A percentile compares a stretch with the other conserved stretches of the same genome.
Evolutionary conservation across 2,113 vertebrate genomes (phyloP).

Genomic region (Mirza zaza): DNA sequence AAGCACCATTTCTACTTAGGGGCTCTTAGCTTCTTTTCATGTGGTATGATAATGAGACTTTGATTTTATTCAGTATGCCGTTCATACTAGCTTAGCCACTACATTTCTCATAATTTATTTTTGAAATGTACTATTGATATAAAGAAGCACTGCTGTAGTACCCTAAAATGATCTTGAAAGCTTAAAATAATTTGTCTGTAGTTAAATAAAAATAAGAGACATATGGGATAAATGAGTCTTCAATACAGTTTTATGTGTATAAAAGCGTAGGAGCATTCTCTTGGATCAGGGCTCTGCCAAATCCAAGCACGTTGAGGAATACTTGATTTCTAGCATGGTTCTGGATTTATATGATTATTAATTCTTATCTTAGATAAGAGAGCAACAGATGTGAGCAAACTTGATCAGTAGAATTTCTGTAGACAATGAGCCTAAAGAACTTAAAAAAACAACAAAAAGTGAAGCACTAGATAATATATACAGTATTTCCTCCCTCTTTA

Average conservation of each 20-base stretch:
- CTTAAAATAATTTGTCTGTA: slow-evolving; percentile 60
- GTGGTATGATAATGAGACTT: slow-evolving; percentile 71
- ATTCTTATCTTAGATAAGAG: slow-evolving; percentile 58
- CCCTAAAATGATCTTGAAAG: slow-evolving; percentile 68
- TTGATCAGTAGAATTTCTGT: slow-evolving; percentile 45
- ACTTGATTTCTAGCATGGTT: neutral
- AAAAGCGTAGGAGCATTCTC: slow-evolving; percentile 57
- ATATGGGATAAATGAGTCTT: slow-evolving; percentile 69
- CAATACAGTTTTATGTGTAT: slow-evolving; percentile 45
- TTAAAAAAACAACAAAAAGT: neutral
- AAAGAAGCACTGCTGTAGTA: slow-evolving; percentile 56
- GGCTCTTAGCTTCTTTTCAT: slow-evolving; percentile 64
- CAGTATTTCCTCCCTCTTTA: slow-evolving; percentile 26
- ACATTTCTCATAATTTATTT: slow-evolving; percentile 73
- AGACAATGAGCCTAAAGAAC: slow-evolving; percentile 10
- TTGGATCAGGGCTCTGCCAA: slow-evolving; percentile 60
- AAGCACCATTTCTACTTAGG: slow-evolving; percentile 61
- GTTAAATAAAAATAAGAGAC: slow-evolving; percentile 72
- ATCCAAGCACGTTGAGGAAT: slow-evolving; percentile 58
- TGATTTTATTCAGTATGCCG: slow-evolving; percentile 70
- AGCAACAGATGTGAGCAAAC: slow-evolving; percentile 65
- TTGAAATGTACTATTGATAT: slow-evolving; percentile 70
- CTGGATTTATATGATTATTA: slow-evolving; percentile 54
- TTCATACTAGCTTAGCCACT: slow-evolving; percentile 68
- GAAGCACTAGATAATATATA: slow-evolving; percentile 35